Conservation (phyloP, 2,113 vertebrate genomes). For the Meriones unguiculatus region DNA sequence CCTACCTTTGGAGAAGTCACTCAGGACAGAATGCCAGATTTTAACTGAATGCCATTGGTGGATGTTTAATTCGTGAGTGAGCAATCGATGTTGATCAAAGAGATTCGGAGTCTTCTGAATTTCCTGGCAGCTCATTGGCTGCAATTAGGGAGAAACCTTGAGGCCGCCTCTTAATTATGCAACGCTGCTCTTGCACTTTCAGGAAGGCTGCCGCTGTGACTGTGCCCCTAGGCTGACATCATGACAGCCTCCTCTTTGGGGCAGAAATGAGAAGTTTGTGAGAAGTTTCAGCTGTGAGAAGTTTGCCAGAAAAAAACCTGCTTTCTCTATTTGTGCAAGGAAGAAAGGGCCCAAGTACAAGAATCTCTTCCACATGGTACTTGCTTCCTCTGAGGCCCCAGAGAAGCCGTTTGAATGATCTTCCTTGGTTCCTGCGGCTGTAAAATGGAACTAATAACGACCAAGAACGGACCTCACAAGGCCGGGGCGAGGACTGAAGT, state of each 20-base stretch:
- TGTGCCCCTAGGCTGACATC: neutral
- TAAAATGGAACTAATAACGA: slow-evolving; percentile 73
- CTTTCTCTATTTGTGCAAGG: slow-evolving; percentile 63
- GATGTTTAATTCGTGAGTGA: slow-evolving; percentile 12
- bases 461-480: slow-evolving; percentile 66
- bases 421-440: slow-evolving; percentile 66
- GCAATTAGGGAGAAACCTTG: slow-evolving; percentile 5
- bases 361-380: slow-evolving; percentile 26
- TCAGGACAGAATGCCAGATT: neutral
- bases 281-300: slow-evolving; percentile 43
- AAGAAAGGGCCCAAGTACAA: slow-evolving; percentile 17
- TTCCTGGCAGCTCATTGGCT: neutral
- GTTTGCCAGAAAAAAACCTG: slow-evolving; percentile 59
- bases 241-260: neutral
- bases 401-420: slow-evolving; percentile 66
- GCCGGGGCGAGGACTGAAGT: slow-evolving; percentile 51
- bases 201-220: slow-evolving; percentile 34
- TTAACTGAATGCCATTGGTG: neutral
- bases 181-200: neutral
- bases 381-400: slow-evolving; percentile 74
- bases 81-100: neutral
- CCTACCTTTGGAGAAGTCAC: neutral
- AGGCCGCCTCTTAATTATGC: neutral
- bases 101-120: neutral
- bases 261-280: too few species aligned